Percentiles rank a stretch among this genome's conserved stretches.
Conservation (phyloP, 2,113 vertebrate species). For the Nothoprocta pentlandii region DNA sequence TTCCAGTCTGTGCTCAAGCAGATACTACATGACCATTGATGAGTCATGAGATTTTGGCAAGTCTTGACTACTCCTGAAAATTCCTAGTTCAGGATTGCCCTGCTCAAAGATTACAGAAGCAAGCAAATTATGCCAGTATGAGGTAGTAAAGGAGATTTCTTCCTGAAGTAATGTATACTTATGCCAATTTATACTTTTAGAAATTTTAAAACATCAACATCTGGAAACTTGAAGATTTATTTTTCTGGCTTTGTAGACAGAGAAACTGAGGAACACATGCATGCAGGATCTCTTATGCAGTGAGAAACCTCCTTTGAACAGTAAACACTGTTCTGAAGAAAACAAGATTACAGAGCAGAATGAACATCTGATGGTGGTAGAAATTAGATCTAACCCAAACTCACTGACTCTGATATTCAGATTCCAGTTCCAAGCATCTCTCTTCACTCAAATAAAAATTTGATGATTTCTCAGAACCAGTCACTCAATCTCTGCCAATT, state of each 20-base stretch:
- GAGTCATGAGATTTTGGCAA: background rate
- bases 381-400: background rate
- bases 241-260: background rate
- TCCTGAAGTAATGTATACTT: background rate
- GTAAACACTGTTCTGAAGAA: background rate
- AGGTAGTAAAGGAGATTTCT: background rate
- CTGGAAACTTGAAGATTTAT: background rate
- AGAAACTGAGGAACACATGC: conserved; percentile 30
- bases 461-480: background rate
- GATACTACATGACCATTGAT: fast-evolving
- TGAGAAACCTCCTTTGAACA: background rate
- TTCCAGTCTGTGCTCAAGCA: fast-evolving
- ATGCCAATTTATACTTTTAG: background rate
- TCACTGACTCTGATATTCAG: background rate
- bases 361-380: background rate
- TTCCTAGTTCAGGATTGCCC: background rate
- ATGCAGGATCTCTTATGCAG: background rate
- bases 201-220: background rate
- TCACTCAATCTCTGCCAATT: background rate
- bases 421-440: background rate
- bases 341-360: background rate
- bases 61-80: background rate
- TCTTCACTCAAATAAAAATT: background rate
- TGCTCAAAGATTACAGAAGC: background rate
- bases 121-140: background rate